These are phyloP conservation scores for Stenoptilia bipunctidactyla DNA, from an alignment of 2,888 invertebrate species.

Conservation along the genomic window DNA sequence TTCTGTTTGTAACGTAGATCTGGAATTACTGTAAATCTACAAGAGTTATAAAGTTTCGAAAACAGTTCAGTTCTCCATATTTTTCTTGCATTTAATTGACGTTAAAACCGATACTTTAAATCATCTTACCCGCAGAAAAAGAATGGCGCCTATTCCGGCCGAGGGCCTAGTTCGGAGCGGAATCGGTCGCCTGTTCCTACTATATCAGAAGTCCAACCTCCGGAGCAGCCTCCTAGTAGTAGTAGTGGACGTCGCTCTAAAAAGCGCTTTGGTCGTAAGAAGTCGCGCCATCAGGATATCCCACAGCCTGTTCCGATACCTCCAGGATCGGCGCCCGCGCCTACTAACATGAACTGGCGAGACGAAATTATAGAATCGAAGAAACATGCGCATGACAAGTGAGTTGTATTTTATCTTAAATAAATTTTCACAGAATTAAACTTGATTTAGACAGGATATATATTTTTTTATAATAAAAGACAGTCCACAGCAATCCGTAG, in stretches of 20 bases:
- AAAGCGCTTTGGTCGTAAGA: slow-evolving; percentile 12
- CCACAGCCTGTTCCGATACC: slow-evolving; percentile 18
- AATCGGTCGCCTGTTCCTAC: slow-evolving; percentile 34
- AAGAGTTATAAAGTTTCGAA: too few species aligned
- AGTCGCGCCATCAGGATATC: slow-evolving; percentile 25
- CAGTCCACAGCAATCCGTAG: too few species aligned
- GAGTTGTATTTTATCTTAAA: slow-evolving; percentile 13
- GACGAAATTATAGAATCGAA: slow-evolving; percentile 62
- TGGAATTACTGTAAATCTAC: too few species aligned
- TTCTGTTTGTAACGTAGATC: too few species aligned
- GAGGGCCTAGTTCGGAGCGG: slow-evolving; percentile 40
- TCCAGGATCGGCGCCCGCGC: slow-evolving; percentile 26
- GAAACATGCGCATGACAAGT: slow-evolving; percentile 46
- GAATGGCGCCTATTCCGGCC: slow-evolving; percentile 34
- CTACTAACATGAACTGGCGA: slow-evolving; percentile 48
- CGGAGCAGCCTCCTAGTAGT: slow-evolving; percentile 7
- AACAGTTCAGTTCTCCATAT: too few species aligned
- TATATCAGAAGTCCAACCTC: slow-evolving; percentile 7
- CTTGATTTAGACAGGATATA: too few species aligned
- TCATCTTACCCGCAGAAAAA: too few species aligned
- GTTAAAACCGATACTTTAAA: too few species aligned
- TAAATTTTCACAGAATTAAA: too few species aligned
- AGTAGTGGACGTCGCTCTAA: slow-evolving; percentile 2
- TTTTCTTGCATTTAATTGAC: too few species aligned
- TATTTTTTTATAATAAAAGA: too few species aligned